Evolutionary conservation across 2,888 invertebrate genomes (phyloP), one percentile per base, ranked within the genome.

Genomic region (Epinotia demarniana): DNA sequence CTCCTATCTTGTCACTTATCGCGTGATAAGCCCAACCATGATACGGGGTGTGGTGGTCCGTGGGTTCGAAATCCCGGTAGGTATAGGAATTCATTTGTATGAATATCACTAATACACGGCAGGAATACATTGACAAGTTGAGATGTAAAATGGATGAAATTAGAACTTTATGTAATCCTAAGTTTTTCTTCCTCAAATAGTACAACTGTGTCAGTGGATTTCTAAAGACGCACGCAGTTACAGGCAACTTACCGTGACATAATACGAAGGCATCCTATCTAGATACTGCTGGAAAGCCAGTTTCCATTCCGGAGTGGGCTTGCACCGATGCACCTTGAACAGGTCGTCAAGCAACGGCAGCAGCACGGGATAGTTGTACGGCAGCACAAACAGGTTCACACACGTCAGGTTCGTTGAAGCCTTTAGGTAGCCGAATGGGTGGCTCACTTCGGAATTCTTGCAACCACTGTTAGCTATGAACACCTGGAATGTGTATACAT

Each of bases 401-500:
- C 98, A 98, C 0, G 96, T 97, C 77, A 99, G 95, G 86, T 98
- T 98, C 6, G 98, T 98, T 80, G 98, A 98, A 0, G 99, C 98
- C 92, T 99, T 99, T 76, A 99, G 92, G 90, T 99, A 99, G 18
- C 99, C 99, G 91, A 99, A 99, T 0, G 99, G 99, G 89, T 97
- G 97, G 62, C 98, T 98, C 66, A 98, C 96, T 87, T 98, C 98
- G 68, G 97, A 96, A 78, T 86, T 92, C 82, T 93, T 94, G 88
- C 98, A 98, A 85, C 97, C 97, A 82, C 98, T 98, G 90, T 98
- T 98, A 1, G 97, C 96, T 18, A 99, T 97, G 89, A 97, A 98
- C 33, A 98, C 97, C 97, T 97, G 91, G 8, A 66, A 66, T 55
- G 5, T 16, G 13, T 4, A 46, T 8, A 39, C n/a, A 3, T 1